phyloP scores from a whole-genome alignment of 2,797 vertebrate species.

The Leptoclinus maculatus region DNA sequence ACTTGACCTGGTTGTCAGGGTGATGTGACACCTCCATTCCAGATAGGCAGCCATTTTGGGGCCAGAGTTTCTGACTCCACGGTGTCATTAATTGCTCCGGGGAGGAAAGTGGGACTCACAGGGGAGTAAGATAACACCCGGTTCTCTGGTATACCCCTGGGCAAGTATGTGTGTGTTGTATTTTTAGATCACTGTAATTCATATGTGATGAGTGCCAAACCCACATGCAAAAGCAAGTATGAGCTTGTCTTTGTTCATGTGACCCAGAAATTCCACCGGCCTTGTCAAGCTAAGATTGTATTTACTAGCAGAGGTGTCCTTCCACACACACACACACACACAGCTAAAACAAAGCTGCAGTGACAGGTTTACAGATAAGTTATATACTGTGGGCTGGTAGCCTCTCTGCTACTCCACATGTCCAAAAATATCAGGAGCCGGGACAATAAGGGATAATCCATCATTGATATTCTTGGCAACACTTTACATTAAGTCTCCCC shows the following conservation, averaged over 20 bases:
- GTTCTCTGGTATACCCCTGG: constrained; percentile 56
- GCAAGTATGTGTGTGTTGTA: constrained; percentile 39
- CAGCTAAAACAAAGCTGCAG: constrained; percentile 16
- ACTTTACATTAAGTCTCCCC: not conserved
- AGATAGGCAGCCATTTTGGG: constrained; percentile 73
- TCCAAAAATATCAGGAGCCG: constrained; percentile 16
- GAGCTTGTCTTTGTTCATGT: constrained; percentile 42
- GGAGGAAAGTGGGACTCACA: constrained; percentile 61
- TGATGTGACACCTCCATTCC: constrained; percentile 75
- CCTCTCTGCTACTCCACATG: constrained; percentile 16
- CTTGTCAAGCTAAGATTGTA: constrained; percentile 18
- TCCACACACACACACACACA: not conserved
- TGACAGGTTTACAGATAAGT: constrained; percentile 29
- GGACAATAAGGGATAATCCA: not conserved
- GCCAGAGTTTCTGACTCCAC: constrained; percentile 68
- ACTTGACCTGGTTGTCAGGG: constrained; percentile 82
- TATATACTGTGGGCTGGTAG: constrained; percentile 1
- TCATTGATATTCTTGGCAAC: not conserved
- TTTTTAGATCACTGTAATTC: constrained; percentile 43
- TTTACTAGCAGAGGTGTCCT: constrained; percentile 13
- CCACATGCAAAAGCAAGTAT: constrained; percentile 38
- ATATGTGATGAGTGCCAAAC: constrained; percentile 25
- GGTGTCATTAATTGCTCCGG: constrained; percentile 79
- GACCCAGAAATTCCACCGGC: constrained; percentile 20
- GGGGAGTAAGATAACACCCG: constrained; percentile 67